A percentile compares a stretch with the other conserved stretches of the same genome.
phyloP scores from a whole-genome alignment of 2,888 invertebrate species.

The Helobdella robusta region DNA sequence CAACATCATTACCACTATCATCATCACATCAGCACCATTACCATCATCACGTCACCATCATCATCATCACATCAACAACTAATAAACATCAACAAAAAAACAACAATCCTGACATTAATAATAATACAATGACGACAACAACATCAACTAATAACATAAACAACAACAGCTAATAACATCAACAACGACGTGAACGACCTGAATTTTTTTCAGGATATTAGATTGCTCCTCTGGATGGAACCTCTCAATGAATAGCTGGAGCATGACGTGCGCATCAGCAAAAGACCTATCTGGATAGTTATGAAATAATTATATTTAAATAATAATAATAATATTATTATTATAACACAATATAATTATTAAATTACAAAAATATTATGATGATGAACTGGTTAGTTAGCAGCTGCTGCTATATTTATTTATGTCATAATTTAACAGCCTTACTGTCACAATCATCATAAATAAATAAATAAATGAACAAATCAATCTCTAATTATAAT shows the following conservation, averaged over 20 bases:
- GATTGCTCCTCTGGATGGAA: not conserved
- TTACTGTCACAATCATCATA: too few species aligned
- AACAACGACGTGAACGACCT: not conserved
- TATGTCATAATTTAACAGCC: too few species aligned
- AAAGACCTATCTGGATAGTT: constrained; percentile 8
- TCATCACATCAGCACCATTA: constrained; percentile 1
- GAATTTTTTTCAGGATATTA: not conserved
- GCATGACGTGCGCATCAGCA: not conserved
- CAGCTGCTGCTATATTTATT: too few species aligned
- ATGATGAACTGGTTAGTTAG: too few species aligned
- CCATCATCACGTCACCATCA: not conserved
- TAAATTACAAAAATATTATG: too few species aligned
- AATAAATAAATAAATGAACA: not conserved
- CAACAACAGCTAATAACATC: not conserved
- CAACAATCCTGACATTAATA: too few species aligned
- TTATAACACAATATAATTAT: too few species aligned
- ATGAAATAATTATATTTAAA: too few species aligned
- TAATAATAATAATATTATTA: too few species aligned
- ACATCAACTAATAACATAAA: too few species aligned
- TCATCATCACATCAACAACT: not conserved
- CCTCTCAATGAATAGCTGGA: not conserved
- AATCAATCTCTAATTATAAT: not conserved
- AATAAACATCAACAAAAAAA: not conserved
- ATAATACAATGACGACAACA: too few species aligned
- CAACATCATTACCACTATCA: not conserved